Evolutionary conservation across 2,797 vertebrate species (phyloP).

Genomic region (Sylvilagus floridanus): DNA sequence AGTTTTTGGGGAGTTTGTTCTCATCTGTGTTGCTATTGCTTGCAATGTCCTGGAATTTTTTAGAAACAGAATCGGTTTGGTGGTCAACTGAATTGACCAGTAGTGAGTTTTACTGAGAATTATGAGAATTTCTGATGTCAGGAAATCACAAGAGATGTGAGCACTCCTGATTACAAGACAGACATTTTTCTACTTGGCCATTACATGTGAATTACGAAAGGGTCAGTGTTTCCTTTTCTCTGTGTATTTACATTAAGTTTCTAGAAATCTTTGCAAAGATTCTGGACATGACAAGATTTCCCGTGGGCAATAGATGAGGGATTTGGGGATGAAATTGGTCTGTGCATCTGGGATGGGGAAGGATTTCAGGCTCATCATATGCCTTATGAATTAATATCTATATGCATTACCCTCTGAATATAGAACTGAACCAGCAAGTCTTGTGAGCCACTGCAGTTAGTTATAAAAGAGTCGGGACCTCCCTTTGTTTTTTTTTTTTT

Average conservation of each 20-base stretch:
- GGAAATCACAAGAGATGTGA: slow-evolving; percentile 14
- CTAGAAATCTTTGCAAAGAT: slow-evolving; percentile 77
- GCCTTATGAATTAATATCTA: slow-evolving; percentile 76
- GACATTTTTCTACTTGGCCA: slow-evolving; percentile 51
- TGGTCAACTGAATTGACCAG: slow-evolving; percentile 48
- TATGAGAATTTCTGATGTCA: slow-evolving; percentile 38
- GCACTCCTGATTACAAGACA: slow-evolving; percentile 70
- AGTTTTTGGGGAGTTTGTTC: background rate
- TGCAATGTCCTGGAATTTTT: slow-evolving; percentile 14
- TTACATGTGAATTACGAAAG: slow-evolving; percentile 34
- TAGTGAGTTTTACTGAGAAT: background rate
- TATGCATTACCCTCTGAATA: slow-evolving; percentile 48
- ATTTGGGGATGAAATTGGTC: slow-evolving; percentile 76
- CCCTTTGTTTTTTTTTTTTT: slow-evolving; percentile 63
- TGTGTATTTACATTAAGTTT: slow-evolving; percentile 75
- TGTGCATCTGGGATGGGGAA: slow-evolving; percentile 70
- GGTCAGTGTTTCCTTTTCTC: slow-evolving; percentile 53
- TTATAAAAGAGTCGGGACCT: slow-evolving; percentile 72
- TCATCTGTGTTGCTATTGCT: background rate
- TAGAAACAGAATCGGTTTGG: slow-evolving; percentile 31
- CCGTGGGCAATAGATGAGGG: slow-evolving; percentile 68
- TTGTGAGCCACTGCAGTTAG: slow-evolving; percentile 70
- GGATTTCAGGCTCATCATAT: slow-evolving; percentile 70
- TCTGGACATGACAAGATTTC: slow-evolving; percentile 69
- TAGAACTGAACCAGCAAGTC: background rate